Base-by-base conservation (phyloP, 92 coral and sea anemone genomes). In the Epizoanthus fatuus region DNA sequence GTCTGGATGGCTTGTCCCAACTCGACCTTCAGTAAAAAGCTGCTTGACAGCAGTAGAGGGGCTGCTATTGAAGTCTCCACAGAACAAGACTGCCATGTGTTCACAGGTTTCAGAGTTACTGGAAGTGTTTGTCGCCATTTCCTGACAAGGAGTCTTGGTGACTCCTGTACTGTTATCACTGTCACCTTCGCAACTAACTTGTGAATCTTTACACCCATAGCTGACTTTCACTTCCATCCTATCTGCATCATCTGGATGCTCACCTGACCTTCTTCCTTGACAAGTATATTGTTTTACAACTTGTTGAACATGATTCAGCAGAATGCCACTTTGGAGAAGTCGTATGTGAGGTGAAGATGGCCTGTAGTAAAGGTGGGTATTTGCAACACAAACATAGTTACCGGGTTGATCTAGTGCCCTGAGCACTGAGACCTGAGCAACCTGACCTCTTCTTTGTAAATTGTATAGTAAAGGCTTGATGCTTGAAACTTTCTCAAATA, bases 1-100 rank as follows among this genome's bases (percentile, higher is more conserved):
- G 80, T 96, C 99, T 19, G 82, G 93, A 74, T 96, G 98, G 25
- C 66, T 64, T 16, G 78, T 53, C 15, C 60, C 90, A 44, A 96
- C 86, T 19, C 45, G 69, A 2, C 98, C 97, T 4, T 81, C 63
- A 55, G 88, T 75, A 62, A 95, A 81, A 44, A 96, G 87, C 76
- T 96, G 92, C 16, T 87, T 85, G 8, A 95, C 57, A 5, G 94
- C 99, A 49, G 92, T 45, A 20, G 70, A 84, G 13, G 99, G 99
- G 19, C 17, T 42, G 69, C 99, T 96, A 91, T 96, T 96, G 63
- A 96, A 92, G 86, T 96, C 99, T 10, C 99, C 99, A 87, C 95
- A 93, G 88, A 96, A 91, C 16, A 96, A 17, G 0, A 96, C 91
- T 29, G 94, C 99, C 69, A 94, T 89, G 45, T 87, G 69, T 15